These are phyloP conservation scores for Drosophila trapezifrons DNA, from an alignment of 1,140 invertebrate genomes.

Conservation along the genomic window DNA sequence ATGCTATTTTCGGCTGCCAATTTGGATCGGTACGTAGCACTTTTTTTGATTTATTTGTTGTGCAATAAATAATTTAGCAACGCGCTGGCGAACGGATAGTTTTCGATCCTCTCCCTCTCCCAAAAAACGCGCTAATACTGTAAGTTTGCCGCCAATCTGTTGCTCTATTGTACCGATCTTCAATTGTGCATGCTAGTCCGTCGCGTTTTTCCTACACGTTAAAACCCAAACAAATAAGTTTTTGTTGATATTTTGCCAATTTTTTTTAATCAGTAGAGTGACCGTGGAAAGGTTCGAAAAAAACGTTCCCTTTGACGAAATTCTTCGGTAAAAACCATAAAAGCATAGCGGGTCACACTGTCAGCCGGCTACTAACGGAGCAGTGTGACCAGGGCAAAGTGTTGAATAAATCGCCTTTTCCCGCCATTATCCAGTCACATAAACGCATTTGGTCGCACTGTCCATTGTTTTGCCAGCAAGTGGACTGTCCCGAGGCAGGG, in stretches of 20 bases:
- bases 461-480: not conserved
- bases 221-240: slow-evolving; percentile 32
- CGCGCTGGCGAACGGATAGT: slow-evolving; percentile 47
- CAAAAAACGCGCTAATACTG: slow-evolving; percentile 30
- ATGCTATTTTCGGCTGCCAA: slow-evolving; percentile 70
- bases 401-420: not conserved
- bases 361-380: not conserved
- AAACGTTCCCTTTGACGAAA: not conserved
- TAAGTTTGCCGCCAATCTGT: slow-evolving; percentile 37
- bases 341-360: not conserved
- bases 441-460: slow-evolving; percentile 16
- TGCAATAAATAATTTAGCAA: slow-evolving; percentile 80
- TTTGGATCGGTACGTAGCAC: slow-evolving; percentile 46
- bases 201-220: slow-evolving; percentile 1
- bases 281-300: not conserved
- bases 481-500: slow-evolving; percentile 18
- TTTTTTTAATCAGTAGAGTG: slow-evolving; percentile 1
- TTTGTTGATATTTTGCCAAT: slow-evolving; percentile 35
- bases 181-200: slow-evolving; percentile 20
- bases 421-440: not conserved
- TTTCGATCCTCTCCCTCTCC: slow-evolving; percentile 39
- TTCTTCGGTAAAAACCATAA: not conserved
- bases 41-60: slow-evolving; percentile 83
- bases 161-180: not conserved
- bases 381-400: not conserved